phyloP scores from a whole-genome alignment of 1,140 invertebrate species.

The Reticulitermes speratus region DNA sequence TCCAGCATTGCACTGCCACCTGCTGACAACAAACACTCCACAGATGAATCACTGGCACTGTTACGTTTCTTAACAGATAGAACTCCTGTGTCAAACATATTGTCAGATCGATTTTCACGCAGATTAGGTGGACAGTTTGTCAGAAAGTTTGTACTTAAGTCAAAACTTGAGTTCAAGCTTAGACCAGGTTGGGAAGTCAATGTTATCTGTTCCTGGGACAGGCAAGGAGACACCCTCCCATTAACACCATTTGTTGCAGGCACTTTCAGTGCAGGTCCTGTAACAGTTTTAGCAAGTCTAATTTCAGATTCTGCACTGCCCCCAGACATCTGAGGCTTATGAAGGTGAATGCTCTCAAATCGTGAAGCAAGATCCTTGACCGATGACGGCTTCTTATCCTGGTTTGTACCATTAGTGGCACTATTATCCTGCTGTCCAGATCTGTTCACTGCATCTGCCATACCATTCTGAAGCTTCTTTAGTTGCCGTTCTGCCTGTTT shows the following conservation, averaged over 20 bases:
- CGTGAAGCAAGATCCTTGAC: constrained; percentile 79
- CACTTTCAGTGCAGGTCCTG: background rate
- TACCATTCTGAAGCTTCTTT: constrained; percentile 27
- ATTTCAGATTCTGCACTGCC: background rate
- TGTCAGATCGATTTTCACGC: constrained; percentile 18
- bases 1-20: constrained; percentile 27
- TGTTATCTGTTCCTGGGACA: background rate
- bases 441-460: background rate
- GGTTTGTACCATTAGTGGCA: background rate
- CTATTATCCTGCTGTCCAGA: background rate
- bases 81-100: constrained; percentile 25
- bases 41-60: constrained; percentile 13
- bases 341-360: constrained; percentile 60
- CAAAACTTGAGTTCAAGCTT: background rate
- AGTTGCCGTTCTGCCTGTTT: constrained; percentile 66
- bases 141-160: constrained; percentile 1
- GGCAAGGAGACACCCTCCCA: background rate
- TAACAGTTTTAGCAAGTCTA: constrained; percentile 13
- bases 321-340: constrained; percentile 34
- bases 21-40: constrained; percentile 24
- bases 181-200: background rate
- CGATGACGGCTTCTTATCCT: constrained; percentile 47
- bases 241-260: background rate
- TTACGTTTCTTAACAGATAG: constrained; percentile 23
- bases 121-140: constrained; percentile 13